A percentile compares a stretch with the other conserved stretches of the same genome.
Evolutionary conservation across 2,888 invertebrate species (phyloP).

Genomic region (Leptinotarsa rubiginosa): DNA sequence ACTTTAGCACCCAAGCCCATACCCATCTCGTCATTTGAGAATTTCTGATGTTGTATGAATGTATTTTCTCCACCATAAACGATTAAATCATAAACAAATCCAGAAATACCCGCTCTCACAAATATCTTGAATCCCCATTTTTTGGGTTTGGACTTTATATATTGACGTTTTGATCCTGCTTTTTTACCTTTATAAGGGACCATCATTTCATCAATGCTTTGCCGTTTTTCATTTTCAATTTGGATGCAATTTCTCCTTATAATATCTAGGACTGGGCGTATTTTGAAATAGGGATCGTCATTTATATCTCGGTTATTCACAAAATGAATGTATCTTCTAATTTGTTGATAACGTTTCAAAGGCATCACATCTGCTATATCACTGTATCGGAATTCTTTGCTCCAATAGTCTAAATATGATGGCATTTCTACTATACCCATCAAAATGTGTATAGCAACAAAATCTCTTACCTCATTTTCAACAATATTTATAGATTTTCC

Average conservation of each 20-base stretch:
- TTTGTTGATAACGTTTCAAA: slow-evolving; percentile 42
- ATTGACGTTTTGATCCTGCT: slow-evolving; percentile 28
- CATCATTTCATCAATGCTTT: slow-evolving; percentile 42
- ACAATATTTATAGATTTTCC: slow-evolving; percentile 26
- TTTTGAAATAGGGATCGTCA: slow-evolving; percentile 39
- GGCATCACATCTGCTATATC: slow-evolving; percentile 44
- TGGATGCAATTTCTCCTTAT: slow-evolving; percentile 36
- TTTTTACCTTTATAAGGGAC: slow-evolving; percentile 42
- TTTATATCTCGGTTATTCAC: slow-evolving; percentile 19
- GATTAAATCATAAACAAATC: slow-evolving; percentile 44
- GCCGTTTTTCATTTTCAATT: slow-evolving; percentile 38
- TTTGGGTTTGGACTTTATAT: slow-evolving; percentile 34
- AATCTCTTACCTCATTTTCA: slow-evolving; percentile 30
- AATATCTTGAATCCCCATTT: slow-evolving; percentile 50
- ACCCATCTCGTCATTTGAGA: slow-evolving; percentile 23
- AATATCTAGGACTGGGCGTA: slow-evolving; percentile 40
- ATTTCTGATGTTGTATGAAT: slow-evolving; percentile 35
- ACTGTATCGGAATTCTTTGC: slow-evolving; percentile 26
- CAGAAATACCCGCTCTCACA: slow-evolving; percentile 40
- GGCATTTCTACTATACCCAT: slow-evolving; percentile 39
- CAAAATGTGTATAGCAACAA: slow-evolving; percentile 33
- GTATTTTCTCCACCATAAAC: slow-evolving; percentile 42
- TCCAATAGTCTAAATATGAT: slow-evolving; percentile 47
- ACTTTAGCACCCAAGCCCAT: slow-evolving; percentile 34
- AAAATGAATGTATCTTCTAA: slow-evolving; percentile 15